These are phyloP conservation scores for Dinomys branickii DNA, from an alignment of 2,113 vertebrate genomes.

Conservation along the genomic window DNA sequence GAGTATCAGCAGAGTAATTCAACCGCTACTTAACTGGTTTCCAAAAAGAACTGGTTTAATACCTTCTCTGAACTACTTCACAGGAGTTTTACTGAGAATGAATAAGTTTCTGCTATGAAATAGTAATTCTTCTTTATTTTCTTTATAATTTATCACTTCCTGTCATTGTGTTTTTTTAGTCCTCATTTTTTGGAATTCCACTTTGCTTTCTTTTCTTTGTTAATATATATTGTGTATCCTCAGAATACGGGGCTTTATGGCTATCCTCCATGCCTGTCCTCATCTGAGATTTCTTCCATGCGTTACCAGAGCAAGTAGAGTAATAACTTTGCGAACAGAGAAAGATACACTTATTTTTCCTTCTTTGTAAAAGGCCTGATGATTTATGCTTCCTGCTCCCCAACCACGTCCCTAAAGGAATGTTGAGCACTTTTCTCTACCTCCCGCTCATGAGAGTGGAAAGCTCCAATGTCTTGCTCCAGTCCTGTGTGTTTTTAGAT, in stretches of 20 bases:
- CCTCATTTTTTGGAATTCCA: not conserved
- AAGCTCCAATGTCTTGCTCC: not conserved
- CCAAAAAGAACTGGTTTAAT: not conserved
- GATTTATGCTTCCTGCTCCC: not conserved
- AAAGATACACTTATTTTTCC: not conserved
- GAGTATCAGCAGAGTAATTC: not conserved
- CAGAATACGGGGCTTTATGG: too few species aligned
- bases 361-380: not conserved
- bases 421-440: not conserved
- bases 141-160: not conserved
- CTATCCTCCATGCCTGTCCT: not conserved
- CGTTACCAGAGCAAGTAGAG: not conserved
- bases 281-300: constrained; percentile 32
- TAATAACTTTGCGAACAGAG: not conserved
- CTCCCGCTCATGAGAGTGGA: not conserved
- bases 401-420: not conserved
- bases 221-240: not conserved
- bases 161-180: not conserved
- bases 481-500: not conserved
- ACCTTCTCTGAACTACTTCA: not conserved
- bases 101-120: not conserved
- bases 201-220: not conserved
- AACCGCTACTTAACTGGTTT: not conserved
- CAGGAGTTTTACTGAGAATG: not conserved
- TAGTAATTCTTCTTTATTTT: constrained; percentile 18